Conservation (phyloP, 2,888 invertebrate species). For the Thymelicus lineola region DNA sequence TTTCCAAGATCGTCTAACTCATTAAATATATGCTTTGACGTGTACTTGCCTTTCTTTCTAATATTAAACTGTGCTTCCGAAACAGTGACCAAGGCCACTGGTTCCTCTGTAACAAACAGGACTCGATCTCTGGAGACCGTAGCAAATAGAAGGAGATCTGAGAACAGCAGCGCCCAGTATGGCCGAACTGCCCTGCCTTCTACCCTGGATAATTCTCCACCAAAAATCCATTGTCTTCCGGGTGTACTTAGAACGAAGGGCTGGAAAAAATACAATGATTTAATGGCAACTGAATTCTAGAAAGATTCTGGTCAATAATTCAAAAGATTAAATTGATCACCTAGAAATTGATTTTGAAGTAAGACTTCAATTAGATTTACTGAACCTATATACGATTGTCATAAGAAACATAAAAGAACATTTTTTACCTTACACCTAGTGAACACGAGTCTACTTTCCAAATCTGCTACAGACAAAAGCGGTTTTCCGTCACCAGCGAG, state of each 20-base stretch:
- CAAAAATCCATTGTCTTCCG: slow-evolving; percentile 95
- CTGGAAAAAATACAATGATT: slow-evolving; percentile 60
- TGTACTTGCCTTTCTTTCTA: slow-evolving; percentile 90
- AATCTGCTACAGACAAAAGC: slow-evolving; percentile 91
- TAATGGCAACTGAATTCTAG: neutral
- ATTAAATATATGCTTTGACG: too few relatives aligned
- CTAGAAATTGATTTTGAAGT: too few relatives aligned
- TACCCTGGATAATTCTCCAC: slow-evolving; percentile 92
- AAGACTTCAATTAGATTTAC: too few relatives aligned
- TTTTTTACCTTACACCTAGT: slow-evolving; percentile 91
- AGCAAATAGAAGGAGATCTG: slow-evolving; percentile 93
- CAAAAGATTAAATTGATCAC: too few relatives aligned
- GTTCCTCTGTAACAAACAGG: slow-evolving; percentile 94
- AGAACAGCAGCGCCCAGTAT: slow-evolving; percentile 94
- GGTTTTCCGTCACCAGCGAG: slow-evolving; percentile 93
- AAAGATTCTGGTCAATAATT: neutral
- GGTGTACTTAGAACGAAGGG: slow-evolving; percentile 93
- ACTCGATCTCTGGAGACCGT: slow-evolving; percentile 94
- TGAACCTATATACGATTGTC: too few relatives aligned
- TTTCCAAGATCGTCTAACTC: too few relatives aligned
- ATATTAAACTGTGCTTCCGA: slow-evolving; percentile 94
- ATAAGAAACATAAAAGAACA: too few relatives aligned
- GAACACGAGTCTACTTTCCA: slow-evolving; percentile 95
- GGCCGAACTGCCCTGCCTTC: slow-evolving; percentile 93
- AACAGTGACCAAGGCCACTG: slow-evolving; percentile 90